Conservation (phyloP, 2,888 invertebrate genomes). For the Gandaritis pyraliata region DNA sequence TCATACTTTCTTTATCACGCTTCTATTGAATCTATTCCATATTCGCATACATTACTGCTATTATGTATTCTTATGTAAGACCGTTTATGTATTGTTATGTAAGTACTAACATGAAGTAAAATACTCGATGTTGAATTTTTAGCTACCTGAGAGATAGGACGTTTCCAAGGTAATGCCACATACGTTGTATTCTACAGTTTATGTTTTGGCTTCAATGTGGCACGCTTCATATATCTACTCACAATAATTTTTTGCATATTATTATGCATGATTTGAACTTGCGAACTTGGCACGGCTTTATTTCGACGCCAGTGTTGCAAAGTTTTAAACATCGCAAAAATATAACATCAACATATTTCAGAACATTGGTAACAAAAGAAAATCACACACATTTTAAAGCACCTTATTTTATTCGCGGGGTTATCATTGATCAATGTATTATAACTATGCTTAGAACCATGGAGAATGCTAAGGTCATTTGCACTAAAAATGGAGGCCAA, state of each 20-base stretch:
- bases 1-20: constrained; percentile 46
- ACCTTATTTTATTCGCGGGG: constrained; percentile 11
- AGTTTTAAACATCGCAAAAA: neutral
- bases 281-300: constrained; percentile 76
- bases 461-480: constrained; percentile 24
- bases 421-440: constrained; percentile 28
- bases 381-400: constrained; percentile 8
- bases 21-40: constrained; percentile 43
- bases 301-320: constrained; percentile 29
- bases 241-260: constrained; percentile 29
- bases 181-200: constrained; percentile 55
- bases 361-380: neutral
- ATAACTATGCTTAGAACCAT: constrained; percentile 32
- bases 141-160: constrained; percentile 97
- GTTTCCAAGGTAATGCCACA: constrained; percentile 92
- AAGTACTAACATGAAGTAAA: constrained; percentile 46
- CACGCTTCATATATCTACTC: constrained; percentile 74
- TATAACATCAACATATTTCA: neutral
- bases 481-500: constrained; percentile 26
- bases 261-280: constrained; percentile 68
- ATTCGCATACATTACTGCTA: constrained; percentile 43
- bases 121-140: constrained; percentile 67
- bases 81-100: constrained; percentile 43
- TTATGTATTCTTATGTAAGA: constrained; percentile 44
- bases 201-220: constrained; percentile 76